Evolutionary conservation across 2,113 vertebrate genomes (phyloP), one percentile per base, ranked within the genome.

Genomic region (Cacatua alba): DNA sequence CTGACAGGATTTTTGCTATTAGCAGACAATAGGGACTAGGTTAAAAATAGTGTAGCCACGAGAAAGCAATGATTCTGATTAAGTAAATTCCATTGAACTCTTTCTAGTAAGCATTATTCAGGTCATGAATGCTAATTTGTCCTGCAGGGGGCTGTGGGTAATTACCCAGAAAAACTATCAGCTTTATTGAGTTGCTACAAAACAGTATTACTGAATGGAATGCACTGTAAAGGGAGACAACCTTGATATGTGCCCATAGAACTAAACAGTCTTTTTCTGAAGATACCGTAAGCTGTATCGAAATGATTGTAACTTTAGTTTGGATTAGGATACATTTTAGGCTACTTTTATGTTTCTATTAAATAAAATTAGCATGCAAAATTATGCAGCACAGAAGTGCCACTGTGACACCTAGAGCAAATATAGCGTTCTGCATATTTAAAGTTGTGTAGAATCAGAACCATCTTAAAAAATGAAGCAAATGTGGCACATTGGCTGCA

Each of bases 121-220:
- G 97, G 98, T 98, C 98, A 98, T 98, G 97, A 98, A 98, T 98
- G 98, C 97, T 98, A 98, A 98, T 98, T 98, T 98, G 97, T 98
- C 97, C 97, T 98, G 97, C 97, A 98, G 98, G 98, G 97, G 98
- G 97, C 97, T 98, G 97, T 98, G 98, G 97, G 97, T 98, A 98
- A 98, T 98, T 98, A 97, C 97, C 97, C 98, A 98, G 97, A 98
- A 98, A 98, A 98, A 98, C 98, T 97, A 98, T 98, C 97, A 98
- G 96, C 97, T 97, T 98, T 98, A 98, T 97, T 98, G 98, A 98
- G 97, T 97, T 97, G 97, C 97, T 98, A 97, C 95, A 97, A 97
- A 98, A 97, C 94, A 98, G 95, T 96, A 87, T 97, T 97, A 96
- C 93, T 96, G 97, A 97, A 97, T 97, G 97, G 97, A 94, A 88